phyloP scores from a whole-genome alignment of 2,888 invertebrate genomes.

The Leptura quadrifasciata region DNA sequence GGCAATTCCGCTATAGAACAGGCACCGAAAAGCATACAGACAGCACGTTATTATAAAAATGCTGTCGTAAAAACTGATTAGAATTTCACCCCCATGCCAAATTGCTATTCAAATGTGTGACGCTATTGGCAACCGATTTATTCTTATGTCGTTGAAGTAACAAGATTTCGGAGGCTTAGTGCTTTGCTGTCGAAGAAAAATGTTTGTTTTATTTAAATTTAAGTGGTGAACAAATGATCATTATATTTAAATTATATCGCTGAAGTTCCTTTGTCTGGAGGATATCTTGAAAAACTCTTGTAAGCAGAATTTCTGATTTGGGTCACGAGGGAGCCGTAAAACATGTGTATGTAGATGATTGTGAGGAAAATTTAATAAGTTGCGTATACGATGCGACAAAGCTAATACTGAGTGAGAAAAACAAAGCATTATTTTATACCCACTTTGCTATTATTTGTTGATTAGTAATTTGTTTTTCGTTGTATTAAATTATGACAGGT shows the following conservation, averaged over 20 bases:
- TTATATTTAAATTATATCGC: slow-evolving; percentile 68
- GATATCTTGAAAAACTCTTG: slow-evolving; percentile 51
- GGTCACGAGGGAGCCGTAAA: neutral
- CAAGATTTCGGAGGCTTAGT: slow-evolving; percentile 71
- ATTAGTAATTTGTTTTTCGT: too few species aligned
- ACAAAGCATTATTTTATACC: too few species aligned
- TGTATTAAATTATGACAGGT: too few species aligned
- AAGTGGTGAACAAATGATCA: slow-evolving; percentile 69
- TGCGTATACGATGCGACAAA: neutral
- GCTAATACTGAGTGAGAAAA: neutral
- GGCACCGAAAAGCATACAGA: slow-evolving; percentile 54
- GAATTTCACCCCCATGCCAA: slow-evolving; percentile 73
- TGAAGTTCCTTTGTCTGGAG: slow-evolving; percentile 57
- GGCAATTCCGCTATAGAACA: slow-evolving; percentile 44
- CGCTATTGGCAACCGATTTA: slow-evolving; percentile 74
- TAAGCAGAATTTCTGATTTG: slow-evolving; percentile 53
- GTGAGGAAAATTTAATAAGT: neutral
- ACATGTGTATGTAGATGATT: neutral
- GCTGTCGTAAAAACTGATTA: slow-evolving; percentile 74
- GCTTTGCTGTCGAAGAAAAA: slow-evolving; percentile 69
- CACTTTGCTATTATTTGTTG: too few species aligned
- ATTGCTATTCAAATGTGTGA: slow-evolving; percentile 74
- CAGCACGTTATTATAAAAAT: slow-evolving; percentile 71
- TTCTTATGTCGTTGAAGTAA: slow-evolving; percentile 72
- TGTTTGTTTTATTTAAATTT: slow-evolving; percentile 74